A percentile compares a stretch with the other conserved stretches of the same genome.
These are phyloP conservation scores for Pelobates fuscus DNA, from an alignment of 2,113 vertebrate genomes.

Conservation along the genomic window DNA sequence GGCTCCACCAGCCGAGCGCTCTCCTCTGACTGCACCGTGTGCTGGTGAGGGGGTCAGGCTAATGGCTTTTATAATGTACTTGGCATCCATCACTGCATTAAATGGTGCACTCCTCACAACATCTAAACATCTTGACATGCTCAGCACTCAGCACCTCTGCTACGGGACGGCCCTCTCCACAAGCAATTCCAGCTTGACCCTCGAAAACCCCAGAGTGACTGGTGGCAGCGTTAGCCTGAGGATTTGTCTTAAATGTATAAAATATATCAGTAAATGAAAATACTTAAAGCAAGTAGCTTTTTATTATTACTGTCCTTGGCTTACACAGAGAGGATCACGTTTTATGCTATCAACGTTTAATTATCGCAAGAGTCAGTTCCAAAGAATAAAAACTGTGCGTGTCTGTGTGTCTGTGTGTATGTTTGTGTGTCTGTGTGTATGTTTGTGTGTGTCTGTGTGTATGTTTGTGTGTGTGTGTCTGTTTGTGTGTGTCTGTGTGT, in stretches of 20 bases:
- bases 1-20: conserved; percentile 20
- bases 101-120: conserved; percentile 32
- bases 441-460: too few species aligned
- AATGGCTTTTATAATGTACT: conserved; percentile 51
- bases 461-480: too few species aligned
- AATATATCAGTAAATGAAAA: too few species aligned
- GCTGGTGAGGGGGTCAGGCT: conserved; percentile 45
- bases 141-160: conserved; percentile 44
- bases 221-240: not conserved
- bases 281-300: not conserved
- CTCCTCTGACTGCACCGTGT: conserved; percentile 32
- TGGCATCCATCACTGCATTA: conserved; percentile 43
- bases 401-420: too few species aligned
- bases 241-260: too few species aligned
- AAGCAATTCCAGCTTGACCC: conserved; percentile 13
- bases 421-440: too few species aligned
- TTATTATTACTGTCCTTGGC: too few species aligned
- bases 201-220: conserved; percentile 6
- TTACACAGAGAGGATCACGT: too few species aligned
- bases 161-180: not conserved
- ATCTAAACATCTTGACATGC: conserved; percentile 49
- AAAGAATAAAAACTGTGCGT: too few species aligned
- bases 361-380: too few species aligned
- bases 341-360: too few species aligned
- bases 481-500: too few species aligned